Base-by-base conservation (phyloP, 2,888 invertebrate genomes). In the Mythimna pallens region DNA sequence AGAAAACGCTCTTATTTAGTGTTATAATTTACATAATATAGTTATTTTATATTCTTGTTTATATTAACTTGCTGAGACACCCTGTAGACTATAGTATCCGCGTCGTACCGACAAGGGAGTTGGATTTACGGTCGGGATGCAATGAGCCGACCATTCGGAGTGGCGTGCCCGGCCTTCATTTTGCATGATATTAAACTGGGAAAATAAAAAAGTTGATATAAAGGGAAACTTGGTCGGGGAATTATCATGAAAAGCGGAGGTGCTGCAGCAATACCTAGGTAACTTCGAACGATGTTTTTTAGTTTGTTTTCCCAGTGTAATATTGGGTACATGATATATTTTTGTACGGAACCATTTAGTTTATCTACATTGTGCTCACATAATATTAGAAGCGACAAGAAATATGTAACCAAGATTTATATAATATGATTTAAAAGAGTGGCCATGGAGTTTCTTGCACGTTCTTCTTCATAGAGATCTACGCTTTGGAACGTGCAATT, bases 101-200 rank as follows among this genome's bases (percentile, higher is more conserved):
- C 54, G 68, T 58, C 75, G 72, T 74, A 74, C 83, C 79, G 82
- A 86, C 86, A 89, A 82, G 83, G 84, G 85, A 82, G 82, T 82
- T 83, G 87, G 87, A 90, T 91, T 94, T 93, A 92, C 90, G 90
- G 89, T 85, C 85, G 88, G 82, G 85, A 90, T 92, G 92, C 92
- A 91, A 93, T 92, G 92, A 93, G 78, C 87, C 90, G 89, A 88
- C 92, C 89, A 92, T 92, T 93, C 91, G 88, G 87, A 86, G 82
- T 90, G 88, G 89, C 89, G 86, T 88, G 83, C 86, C 87, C 86
- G 83, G 89, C 89, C 92, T 93, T 91, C 92, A 92, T 93, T 95
- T 92, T 92, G 93, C 93, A 94, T 93, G 92, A 92, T 94, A 94
- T 94, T 94, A 94, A 94, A 93, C 89, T 90, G 88, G 87, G 84